These are phyloP conservation scores for Etheostoma spectabile DNA, from an alignment of 2,113 vertebrate species.

Conservation along the genomic window DNA sequence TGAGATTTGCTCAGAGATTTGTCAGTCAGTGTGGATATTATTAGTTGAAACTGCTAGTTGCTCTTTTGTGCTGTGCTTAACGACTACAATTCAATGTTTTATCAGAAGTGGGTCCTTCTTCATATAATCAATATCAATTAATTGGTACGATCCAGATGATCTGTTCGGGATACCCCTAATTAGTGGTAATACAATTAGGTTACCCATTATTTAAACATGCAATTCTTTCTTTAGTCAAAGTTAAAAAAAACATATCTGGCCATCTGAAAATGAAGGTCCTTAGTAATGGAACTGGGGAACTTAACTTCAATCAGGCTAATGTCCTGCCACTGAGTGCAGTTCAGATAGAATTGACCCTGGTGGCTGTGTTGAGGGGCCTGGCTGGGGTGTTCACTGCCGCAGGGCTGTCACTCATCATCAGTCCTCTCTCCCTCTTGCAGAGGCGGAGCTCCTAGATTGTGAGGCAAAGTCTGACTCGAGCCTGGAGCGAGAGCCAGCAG, in stretches of 20 bases:
- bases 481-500: slow-evolving; percentile 92
- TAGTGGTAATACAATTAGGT: neutral
- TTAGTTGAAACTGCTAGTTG: neutral
- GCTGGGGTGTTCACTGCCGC: slow-evolving; percentile 47
- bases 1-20: neutral
- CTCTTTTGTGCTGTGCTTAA: neutral
- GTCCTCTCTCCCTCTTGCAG: slow-evolving; percentile 77
- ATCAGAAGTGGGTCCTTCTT: neutral
- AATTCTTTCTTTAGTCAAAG: neutral
- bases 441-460: slow-evolving; percentile 94
- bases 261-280: slow-evolving; percentile 26
- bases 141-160: neutral
- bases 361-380: slow-evolving; percentile 46
- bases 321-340: slow-evolving; percentile 37
- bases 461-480: slow-evolving; percentile 98
- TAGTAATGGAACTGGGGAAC: slow-evolving; percentile 36
- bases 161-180: neutral
- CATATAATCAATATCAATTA: neutral
- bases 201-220: neutral
- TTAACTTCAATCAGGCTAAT: slow-evolving; percentile 64
- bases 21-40: neutral
- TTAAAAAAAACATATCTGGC: neutral
- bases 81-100: neutral
- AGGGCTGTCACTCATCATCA: slow-evolving; percentile 73
- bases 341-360: slow-evolving; percentile 54